Evolutionary conservation across 2,888 invertebrate species (phyloP).

Genomic region (Ennomos quercinarius): DNA sequence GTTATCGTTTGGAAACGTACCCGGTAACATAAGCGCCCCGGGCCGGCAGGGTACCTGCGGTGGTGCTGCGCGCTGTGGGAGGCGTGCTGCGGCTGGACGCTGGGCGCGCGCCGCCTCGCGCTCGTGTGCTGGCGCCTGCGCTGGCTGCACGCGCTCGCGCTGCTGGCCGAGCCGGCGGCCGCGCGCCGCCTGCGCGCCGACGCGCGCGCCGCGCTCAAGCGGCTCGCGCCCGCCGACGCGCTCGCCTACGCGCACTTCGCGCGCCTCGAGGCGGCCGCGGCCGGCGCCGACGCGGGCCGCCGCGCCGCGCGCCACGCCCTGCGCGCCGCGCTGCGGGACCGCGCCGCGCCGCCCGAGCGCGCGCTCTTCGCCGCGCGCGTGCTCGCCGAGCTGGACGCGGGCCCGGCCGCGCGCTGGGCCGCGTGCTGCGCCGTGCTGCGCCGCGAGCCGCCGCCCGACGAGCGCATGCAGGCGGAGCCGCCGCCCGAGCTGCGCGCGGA

Average conservation of each 20-base stretch:
- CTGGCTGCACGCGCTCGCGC: constrained; percentile 62
- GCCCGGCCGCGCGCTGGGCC: constrained; percentile 40
- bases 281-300: constrained; percentile 36
- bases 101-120: constrained; percentile 51
- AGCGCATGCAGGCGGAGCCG: constrained; percentile 27
- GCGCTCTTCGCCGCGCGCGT: constrained; percentile 55
- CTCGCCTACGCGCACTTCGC: constrained; percentile 63
- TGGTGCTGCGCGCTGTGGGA: constrained; percentile 63
- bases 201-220: constrained; percentile 47
- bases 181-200: constrained; percentile 43
- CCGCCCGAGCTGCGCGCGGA: constrained; percentile 33
- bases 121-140: constrained; percentile 72
- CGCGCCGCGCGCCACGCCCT: constrained; percentile 43
- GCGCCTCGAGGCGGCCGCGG: constrained; percentile 53
- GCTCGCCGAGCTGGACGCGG: constrained; percentile 39
- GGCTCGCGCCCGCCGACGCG: constrained; percentile 43
- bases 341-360: constrained; percentile 34
- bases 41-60: constrained; percentile 47
- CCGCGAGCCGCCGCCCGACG: constrained; percentile 39
- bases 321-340: constrained; percentile 38
- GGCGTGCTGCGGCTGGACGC: constrained; percentile 53
- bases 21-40: no score
- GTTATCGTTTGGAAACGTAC: no score
- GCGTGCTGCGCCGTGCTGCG: constrained; percentile 38
- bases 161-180: constrained; percentile 44